A percentile compares a stretch with the other conserved stretches of the same genome.
These are phyloP conservation scores for Oligia latruncula DNA, from an alignment of 2,888 invertebrate genomes.

Conservation along the genomic window DNA sequence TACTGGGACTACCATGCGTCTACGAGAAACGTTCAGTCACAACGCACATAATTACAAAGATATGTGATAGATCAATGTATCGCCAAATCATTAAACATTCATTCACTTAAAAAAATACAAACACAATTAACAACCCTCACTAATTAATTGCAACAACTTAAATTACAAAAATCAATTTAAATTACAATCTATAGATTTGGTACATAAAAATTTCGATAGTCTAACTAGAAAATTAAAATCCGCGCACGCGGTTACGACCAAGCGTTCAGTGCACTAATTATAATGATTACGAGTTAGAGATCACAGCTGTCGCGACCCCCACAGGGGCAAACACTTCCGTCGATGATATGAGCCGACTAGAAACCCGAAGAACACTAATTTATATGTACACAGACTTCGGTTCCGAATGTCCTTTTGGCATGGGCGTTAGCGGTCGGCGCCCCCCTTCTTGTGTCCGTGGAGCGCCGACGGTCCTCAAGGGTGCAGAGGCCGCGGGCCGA, in stretches of 20 bases:
- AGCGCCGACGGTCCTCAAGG: slow-evolving; percentile 94
- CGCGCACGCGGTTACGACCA: slow-evolving; percentile 76
- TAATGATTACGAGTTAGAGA: slow-evolving; percentile 88
- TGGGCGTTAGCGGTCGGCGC: slow-evolving; percentile 89
- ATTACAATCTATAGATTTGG: slow-evolving; percentile 89
- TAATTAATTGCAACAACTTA: slow-evolving; percentile 88
- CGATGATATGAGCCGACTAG: slow-evolving; percentile 89
- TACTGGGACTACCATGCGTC: slow-evolving; percentile 67
- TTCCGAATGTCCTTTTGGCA: slow-evolving; percentile 85
- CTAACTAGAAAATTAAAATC: slow-evolving; percentile 86
- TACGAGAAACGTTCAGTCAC: slow-evolving; percentile 75
- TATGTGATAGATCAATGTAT: slow-evolving; percentile 76
- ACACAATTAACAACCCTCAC: slow-evolving; percentile 88
- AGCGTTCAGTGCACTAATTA: slow-evolving; percentile 87
- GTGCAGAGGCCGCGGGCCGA: slow-evolving; percentile 93
- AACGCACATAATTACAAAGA: slow-evolving; percentile 77
- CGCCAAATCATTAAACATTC: slow-evolving; percentile 69
- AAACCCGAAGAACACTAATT: slow-evolving; percentile 82
- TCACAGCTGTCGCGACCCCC: slow-evolving; percentile 88
- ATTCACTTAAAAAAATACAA: slow-evolving; percentile 82
- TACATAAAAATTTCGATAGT: slow-evolving; percentile 89
- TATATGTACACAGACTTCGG: slow-evolving; percentile 87
- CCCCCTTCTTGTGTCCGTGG: slow-evolving; percentile 92
- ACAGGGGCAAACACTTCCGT: slow-evolving; percentile 82
- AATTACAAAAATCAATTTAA: slow-evolving; percentile 80